A percentile compares a stretch with the other conserved stretches of the same genome.
Conservation (phyloP, 2,888 invertebrate genomes). For the Temnothorax rugatulus region DNA sequence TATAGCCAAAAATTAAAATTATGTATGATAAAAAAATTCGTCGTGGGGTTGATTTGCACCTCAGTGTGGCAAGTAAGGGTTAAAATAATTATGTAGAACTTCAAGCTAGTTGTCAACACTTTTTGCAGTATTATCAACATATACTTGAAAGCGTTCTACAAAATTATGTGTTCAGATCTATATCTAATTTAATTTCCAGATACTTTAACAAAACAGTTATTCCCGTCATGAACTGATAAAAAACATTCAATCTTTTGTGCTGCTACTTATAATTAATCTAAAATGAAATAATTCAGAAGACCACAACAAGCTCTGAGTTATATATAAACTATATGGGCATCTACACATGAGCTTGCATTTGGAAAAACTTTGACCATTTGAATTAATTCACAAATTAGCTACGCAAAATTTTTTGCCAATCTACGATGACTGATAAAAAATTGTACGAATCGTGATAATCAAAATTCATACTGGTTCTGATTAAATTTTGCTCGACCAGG, state of each 20-base stretch:
- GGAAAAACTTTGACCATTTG: background rate
- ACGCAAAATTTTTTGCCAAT: background rate
- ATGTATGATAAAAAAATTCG: too few species aligned
- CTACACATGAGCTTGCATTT: background rate
- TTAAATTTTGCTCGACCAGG: slow-evolving; percentile 3
- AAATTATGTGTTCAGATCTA: too few species aligned
- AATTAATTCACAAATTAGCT: background rate
- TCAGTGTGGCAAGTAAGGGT: too few species aligned
- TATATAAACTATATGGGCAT: background rate
- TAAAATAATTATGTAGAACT: too few species aligned
- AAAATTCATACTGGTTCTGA: background rate
- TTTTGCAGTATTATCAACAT: too few species aligned
- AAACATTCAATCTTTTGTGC: background rate
- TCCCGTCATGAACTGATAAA: background rate
- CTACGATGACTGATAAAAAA: too few species aligned
- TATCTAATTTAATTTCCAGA: background rate
- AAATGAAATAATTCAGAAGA: background rate
- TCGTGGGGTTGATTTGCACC: too few species aligned
- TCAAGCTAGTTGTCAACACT: too few species aligned
- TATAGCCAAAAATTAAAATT: too few species aligned
- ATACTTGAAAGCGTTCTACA: too few species aligned
- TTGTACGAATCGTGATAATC: background rate
- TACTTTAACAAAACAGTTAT: background rate
- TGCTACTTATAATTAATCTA: background rate
- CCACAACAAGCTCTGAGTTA: background rate